These are phyloP conservation scores for Globicephala melas DNA, from an alignment of 2,113 vertebrate species.

Conservation along the genomic window DNA sequence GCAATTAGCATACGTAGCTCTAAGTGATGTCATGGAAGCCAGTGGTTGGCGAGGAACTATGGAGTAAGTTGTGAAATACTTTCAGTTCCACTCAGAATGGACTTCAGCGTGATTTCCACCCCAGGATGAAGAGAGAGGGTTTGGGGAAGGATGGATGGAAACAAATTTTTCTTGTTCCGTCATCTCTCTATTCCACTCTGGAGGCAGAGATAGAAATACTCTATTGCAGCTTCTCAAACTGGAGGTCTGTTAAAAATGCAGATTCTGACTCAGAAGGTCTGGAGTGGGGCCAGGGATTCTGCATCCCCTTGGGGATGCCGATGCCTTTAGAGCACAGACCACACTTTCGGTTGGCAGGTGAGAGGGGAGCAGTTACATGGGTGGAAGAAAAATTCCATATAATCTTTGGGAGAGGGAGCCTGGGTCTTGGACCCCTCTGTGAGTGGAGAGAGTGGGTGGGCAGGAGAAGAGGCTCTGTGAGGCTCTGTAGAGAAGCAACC, in stretches of 20 bases:
- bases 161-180: background rate
- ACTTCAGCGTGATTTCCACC: constrained; percentile 29
- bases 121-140: background rate
- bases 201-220: background rate
- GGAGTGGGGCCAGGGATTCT: background rate
- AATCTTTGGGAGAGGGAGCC: background rate
- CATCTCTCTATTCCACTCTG: background rate
- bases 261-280: background rate
- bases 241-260: background rate
- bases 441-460: background rate
- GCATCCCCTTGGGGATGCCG: background rate
- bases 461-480: background rate
- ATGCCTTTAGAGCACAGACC: background rate
- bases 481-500: background rate
- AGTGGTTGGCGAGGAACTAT: background rate
- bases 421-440: background rate
- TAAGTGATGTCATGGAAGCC: constrained; percentile 36
- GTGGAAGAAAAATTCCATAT: background rate
- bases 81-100: constrained; percentile 54
- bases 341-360: background rate
- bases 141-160: background rate
- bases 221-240: background rate
- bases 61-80: constrained; percentile 44
- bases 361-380: background rate
- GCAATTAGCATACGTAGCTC: background rate